These are phyloP conservation scores for Brachionus koreanus DNA, from an alignment of 1,140 invertebrate genomes.

Conservation along the genomic window DNA sequence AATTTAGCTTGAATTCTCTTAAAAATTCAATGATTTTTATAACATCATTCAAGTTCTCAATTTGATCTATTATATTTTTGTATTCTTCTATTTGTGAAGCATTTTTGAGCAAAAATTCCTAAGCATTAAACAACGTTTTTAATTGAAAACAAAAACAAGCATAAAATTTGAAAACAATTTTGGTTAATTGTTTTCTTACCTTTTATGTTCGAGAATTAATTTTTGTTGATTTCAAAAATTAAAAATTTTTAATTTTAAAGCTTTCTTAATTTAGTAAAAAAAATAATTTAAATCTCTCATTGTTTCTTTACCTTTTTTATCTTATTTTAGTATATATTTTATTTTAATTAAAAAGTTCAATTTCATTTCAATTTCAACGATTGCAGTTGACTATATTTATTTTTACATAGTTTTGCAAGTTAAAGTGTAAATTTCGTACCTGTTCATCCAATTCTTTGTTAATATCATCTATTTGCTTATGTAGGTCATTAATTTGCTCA, in stretches of 20 bases:
- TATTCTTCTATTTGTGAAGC: slow-evolving; percentile 37
- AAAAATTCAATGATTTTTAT: background rate
- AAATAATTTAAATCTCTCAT: too few species aligned
- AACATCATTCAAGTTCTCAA: slow-evolving; percentile 13
- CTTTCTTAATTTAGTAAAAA: too few species aligned
- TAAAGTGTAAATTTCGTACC: background rate
- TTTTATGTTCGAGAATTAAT: background rate
- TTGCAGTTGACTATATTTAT: background rate
- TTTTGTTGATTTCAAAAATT: too few species aligned
- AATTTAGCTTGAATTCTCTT: background rate
- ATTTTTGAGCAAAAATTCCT: slow-evolving; percentile 13
- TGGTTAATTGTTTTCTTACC: background rate
- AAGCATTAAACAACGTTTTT: too few species aligned
- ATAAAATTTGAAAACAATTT: background rate
- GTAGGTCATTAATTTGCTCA: background rate
- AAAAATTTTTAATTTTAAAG: too few species aligned
- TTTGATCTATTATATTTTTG: slow-evolving; percentile 21
- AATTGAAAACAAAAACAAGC: background rate
- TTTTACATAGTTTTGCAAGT: background rate
- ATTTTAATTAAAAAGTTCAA: too few species aligned
- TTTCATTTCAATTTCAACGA: too few species aligned
- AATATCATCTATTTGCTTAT: slow-evolving; percentile 30
- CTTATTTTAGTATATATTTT: too few species aligned
- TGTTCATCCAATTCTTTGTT: slow-evolving; percentile 25
- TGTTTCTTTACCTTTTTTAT: too few species aligned